Percentiles rank a stretch among this genome's conserved stretches.
These are phyloP conservation scores for Lepisosteus osseus DNA, from an alignment of 2,113 vertebrate species.

Conservation along the genomic window DNA sequence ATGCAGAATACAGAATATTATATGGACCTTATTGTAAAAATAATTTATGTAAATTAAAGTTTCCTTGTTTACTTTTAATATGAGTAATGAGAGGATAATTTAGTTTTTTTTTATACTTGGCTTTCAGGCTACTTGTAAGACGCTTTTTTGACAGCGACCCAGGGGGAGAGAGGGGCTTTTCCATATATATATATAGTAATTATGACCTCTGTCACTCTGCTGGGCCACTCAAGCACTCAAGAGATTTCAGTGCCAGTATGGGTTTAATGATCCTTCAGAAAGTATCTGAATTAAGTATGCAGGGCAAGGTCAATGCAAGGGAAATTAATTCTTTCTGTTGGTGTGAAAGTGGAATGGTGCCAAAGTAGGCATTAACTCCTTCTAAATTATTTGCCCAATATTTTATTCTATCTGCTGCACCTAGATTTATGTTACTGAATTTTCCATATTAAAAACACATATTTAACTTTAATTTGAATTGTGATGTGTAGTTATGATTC, in stretches of 20 bases:
- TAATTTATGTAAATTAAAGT: too few species aligned
- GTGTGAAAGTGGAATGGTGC: not conserved
- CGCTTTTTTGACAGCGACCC: too few species aligned
- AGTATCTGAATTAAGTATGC: not conserved
- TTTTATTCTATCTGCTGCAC: not conserved
- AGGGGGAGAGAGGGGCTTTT: not conserved
- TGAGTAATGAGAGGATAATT: too few species aligned
- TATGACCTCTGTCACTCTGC: not conserved
- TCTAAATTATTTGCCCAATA: not conserved
- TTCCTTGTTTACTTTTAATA: too few species aligned
- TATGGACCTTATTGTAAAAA: too few species aligned
- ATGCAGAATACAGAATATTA: too few species aligned
- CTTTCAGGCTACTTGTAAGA: too few species aligned
- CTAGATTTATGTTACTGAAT: not conserved
- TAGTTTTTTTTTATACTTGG: too few species aligned
- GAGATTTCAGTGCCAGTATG: not conserved
- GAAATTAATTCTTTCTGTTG: not conserved
- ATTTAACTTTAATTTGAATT: not conserved
- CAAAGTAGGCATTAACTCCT: not conserved
- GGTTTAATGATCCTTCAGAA: conserved; percentile 3
- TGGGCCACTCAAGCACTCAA: not conserved
- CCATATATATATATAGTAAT: not conserved
- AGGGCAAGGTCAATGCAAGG: not conserved
- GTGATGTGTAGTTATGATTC: not conserved
- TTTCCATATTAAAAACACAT: not conserved